Evolutionary conservation across 2,888 invertebrate species (phyloP).

Genomic region (Lacanobia oleracea): DNA sequence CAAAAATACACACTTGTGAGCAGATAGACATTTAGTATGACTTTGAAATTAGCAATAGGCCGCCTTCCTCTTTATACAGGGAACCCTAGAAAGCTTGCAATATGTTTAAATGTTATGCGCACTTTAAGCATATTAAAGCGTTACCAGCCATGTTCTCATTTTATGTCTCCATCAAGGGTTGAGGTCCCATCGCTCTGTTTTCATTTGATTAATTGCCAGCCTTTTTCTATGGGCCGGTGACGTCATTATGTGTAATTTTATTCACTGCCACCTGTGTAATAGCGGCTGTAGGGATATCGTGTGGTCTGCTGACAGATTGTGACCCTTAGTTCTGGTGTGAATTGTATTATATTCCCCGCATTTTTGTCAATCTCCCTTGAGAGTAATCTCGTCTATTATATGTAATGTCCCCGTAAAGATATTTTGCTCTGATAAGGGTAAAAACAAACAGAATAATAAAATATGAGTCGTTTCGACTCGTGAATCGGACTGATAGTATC

Average conservation of each 20-base stretch:
- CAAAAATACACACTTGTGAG: too few species aligned
- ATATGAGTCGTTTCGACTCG: too few species aligned
- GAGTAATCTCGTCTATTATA: too few species aligned
- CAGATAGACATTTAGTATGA: too few species aligned
- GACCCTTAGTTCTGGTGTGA: conserved; percentile 19
- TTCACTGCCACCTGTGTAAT: conserved; percentile 50
- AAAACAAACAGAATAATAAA: too few species aligned
- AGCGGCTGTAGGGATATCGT: conserved; percentile 5
- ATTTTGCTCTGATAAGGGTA: too few species aligned
- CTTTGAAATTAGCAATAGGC: too few species aligned
- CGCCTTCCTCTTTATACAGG: not conserved
- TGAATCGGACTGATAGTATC: too few species aligned
- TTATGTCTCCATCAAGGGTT: not conserved
- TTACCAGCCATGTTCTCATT: not conserved
- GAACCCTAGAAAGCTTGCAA: not conserved
- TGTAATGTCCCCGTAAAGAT: too few species aligned
- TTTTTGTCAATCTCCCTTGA: conserved; percentile 27
- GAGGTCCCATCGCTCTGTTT: conserved; percentile 14
- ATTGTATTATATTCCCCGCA: conserved; percentile 36
- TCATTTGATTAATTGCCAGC: conserved; percentile 31
- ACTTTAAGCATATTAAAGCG: not conserved
- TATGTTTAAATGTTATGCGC: not conserved
- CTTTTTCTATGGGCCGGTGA: conserved; percentile 26
- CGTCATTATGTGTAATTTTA: conserved; percentile 52
- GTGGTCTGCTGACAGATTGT: conserved; percentile 6